Base-by-base conservation (phyloP, 2,113 vertebrate genomes). In the Oostethus manadensis region DNA sequence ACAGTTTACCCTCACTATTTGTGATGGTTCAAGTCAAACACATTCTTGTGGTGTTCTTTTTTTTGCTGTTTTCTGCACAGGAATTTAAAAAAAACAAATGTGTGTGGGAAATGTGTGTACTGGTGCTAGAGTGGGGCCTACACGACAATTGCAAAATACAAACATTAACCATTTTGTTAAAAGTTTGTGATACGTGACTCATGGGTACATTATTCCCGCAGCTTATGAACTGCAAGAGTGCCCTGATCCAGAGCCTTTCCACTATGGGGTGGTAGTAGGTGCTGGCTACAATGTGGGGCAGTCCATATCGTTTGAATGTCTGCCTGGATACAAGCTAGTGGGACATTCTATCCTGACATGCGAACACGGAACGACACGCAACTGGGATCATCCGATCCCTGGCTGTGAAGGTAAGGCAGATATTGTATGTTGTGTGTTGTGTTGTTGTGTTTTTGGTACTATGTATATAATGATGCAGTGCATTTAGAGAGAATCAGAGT, bases 151-250 rank as follows among this genome's bases (percentile, higher is more conserved):
- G 8, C 29, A 33, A 33, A 33, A 33, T 33, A 33, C 29, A 33
- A 33, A 33, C 29, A 33, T 33, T 33, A 33, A 33, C 29, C 2
- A 33, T 33, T 33, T 29, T 33, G 29, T 33, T 33, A 2, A 42
- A 42, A n/a, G n/a, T n/a, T n/a, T 42, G 38, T 42, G 38, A 14
- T 42, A 8, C 51, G 35, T 53, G 22, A 16, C 16, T 29, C 22
- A 51, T 17, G 22, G 49, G 6, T 51, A 15, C 15, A 10, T 51
- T 17, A 17, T 35, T 50, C 48, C 55, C 40, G 47, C 72, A 99
- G 97, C 95, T 18, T 99, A 99, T 21, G 94, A 98, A 80, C 92
- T 98, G 7, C 94, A 98, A 75, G 95, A 97, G 6, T 99, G 97
- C 54, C 94, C 92, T 0, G 95, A 98, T 78, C 96, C 97, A 0